Base-by-base conservation (phyloP, 2,888 invertebrate genomes). In the Xanthostigma xanthostigma region DNA sequence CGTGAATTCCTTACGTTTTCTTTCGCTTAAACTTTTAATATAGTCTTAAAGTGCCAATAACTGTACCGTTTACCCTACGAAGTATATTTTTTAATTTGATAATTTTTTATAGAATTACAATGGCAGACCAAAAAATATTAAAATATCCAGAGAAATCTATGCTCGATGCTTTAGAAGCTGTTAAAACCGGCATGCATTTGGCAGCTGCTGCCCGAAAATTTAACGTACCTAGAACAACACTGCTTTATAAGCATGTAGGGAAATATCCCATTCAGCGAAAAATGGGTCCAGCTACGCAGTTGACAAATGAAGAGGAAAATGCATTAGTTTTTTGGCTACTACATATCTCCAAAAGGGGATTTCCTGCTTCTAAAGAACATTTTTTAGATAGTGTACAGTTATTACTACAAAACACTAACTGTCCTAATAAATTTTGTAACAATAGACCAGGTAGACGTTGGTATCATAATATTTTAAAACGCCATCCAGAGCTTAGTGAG, bases 361-460 rank as follows among this genome's bases (percentile, higher is more conserved):
- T 62, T 52, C 60, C 61, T 12, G 49, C 60, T 1, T 59, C 58
- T 3, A 61, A 60, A 54, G 54, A 54, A 0, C 55, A 60, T 46
- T 51, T 63, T n/a, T 48, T 61, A 11, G 54, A 59, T 44, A 58
- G 55, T 48, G 59, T 60, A 4, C 54, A 58, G 44, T n/a, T 38
- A 34, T 12, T 50, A 27, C 12, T 60, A 2, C 53, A 57, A 36
- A 54, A 57, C 11, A 34, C 53, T 5, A 52, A 57, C 8, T 52
- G 51, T 51, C 12, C 54, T 46, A 36, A 55, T 51, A 8, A 41
- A 47, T 60, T 61, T 45, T 56, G 50, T 39, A 52, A 63, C 53
- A 55, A 56, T 41, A 50, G 57, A 39, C 62, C 61, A 40, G 61
- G 62, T 10, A 57, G 57, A 49, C 57, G 58, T 40, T 64, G 63